phyloP scores from a whole-genome alignment of 2,888 invertebrate species.

The Liposcelis brunnea region DNA sequence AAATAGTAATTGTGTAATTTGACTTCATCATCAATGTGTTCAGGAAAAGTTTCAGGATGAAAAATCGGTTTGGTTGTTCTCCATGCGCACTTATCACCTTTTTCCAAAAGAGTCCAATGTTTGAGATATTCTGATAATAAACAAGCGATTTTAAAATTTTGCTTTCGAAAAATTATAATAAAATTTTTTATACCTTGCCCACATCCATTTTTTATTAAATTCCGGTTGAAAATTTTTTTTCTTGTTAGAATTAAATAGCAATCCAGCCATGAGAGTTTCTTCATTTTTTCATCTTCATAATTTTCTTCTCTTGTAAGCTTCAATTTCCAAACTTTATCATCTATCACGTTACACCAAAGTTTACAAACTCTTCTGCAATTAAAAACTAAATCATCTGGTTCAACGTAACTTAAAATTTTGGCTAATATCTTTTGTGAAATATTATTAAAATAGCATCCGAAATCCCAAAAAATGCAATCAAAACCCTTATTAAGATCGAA shows the following conservation, averaged over 20 bases:
- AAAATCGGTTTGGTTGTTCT: constrained; percentile 15
- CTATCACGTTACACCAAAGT: constrained; percentile 3
- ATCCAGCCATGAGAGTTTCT: neutral
- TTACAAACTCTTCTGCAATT: neutral
- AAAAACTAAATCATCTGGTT: neutral
- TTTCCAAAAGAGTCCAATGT: constrained; percentile 11
- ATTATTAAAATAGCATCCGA: neutral
- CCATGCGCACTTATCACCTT: constrained; percentile 17
- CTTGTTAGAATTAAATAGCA: neutral
- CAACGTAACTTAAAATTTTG: neutral
- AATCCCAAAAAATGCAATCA: neutral
- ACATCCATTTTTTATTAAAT: constrained; percentile 2
- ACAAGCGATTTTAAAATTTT: too few relatives aligned
- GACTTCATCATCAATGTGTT: neutral
- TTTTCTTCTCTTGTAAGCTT: neutral
- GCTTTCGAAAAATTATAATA: too few relatives aligned
- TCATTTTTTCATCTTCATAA: neutral
- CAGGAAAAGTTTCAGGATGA: constrained; percentile 11
- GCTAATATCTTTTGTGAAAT: too few relatives aligned
- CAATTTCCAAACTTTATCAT: neutral
- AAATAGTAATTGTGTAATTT: constrained; percentile 17
- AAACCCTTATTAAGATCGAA: neutral
- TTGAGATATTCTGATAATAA: neutral
- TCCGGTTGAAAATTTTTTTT: neutral
- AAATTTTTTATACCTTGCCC: neutral